Evolutionary conservation across 2,888 invertebrate genomes (phyloP), one percentile per base, ranked within the genome.

Genomic region (Meganola albula): DNA sequence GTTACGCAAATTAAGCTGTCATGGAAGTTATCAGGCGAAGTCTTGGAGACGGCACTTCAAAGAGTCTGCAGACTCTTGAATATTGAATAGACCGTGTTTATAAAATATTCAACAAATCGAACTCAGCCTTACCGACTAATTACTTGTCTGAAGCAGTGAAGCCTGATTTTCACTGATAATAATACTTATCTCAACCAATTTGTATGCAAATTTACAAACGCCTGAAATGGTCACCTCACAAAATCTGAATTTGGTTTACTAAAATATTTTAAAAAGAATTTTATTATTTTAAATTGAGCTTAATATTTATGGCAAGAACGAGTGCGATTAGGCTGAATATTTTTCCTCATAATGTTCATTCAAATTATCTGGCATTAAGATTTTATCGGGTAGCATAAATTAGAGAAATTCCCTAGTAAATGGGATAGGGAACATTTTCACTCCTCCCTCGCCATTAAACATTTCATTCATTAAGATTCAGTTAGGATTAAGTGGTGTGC

Each of bases 21-120:
- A 70, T 55, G 56, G 55, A 67, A 65, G 62, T 75, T 71, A 66
- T 71, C 60, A 58, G 61, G 63, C 53, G 55, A 51, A 60, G 52
- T 58, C 46, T 48, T 41, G 46, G 49, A 49, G 40, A 26, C 12
- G 46, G 51, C 54, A 53, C 63, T 72, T 63, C 64, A 68, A 69
- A 72, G 68, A 65, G 58, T 54, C 53, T 54, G 45, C 49, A 36
- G 40, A 67, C 58, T 56, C 63, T 55, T 77, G 74, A 76, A 76
- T 78, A 77, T 76, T 78, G 72, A 77, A 74, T 73, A 72, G 71
- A 53, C 59, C 53, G 66, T 56, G 66, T 66, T 72, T 65, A 59
- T 74, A 68, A 74, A 76, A 74, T 72, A 78, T 75, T 75, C 72
- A 64, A 62, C 63, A 58, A 68, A 73, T 70, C 63, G 63, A 68